phyloP scores from a whole-genome alignment of 2,888 invertebrate species.

The Hymenopus coronatus region DNA sequence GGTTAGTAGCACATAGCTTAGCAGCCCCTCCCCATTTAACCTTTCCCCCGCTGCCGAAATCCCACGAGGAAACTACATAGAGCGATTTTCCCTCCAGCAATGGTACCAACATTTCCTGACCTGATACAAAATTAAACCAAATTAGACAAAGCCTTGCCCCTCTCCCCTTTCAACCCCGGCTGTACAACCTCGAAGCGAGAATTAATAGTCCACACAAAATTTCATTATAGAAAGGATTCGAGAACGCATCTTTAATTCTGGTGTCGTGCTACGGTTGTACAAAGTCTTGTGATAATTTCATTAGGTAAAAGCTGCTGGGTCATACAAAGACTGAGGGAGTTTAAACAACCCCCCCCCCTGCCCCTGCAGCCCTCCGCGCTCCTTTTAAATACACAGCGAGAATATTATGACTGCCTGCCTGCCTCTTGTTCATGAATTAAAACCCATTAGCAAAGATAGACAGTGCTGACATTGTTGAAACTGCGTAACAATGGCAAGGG shows the following conservation, averaged over 20 bases:
- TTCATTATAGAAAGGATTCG: slow-evolving; percentile 27
- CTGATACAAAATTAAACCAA: slow-evolving; percentile 34
- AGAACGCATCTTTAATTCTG: slow-evolving; percentile 28
- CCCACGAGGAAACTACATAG: not conserved
- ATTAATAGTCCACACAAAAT: slow-evolving; percentile 33
- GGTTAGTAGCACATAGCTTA: not conserved
- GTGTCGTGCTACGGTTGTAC: slow-evolving; percentile 1
- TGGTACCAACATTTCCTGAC: not conserved
- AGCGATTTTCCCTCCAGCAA: not conserved
- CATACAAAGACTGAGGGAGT: slow-evolving; percentile 19
- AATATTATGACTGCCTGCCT: slow-evolving; percentile 11
- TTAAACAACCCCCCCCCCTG: slow-evolving; percentile 4
- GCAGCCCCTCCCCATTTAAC: not conserved
- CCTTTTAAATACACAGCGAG: slow-evolving; percentile 23
- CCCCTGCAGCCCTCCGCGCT: not conserved
- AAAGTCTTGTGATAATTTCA: slow-evolving; percentile 25
- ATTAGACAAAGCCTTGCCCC: slow-evolving; percentile 28
- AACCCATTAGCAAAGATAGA: slow-evolving; percentile 28
- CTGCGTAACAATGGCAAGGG: not conserved
- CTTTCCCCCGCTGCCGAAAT: not conserved
- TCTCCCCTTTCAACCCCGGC: not conserved
- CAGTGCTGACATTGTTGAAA: slow-evolving; percentile 11
- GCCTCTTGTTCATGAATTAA: slow-evolving; percentile 23
- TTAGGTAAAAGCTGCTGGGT: slow-evolving; percentile 22
- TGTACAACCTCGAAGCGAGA: slow-evolving; percentile 25